phyloP scores from a whole-genome alignment of 2,797 vertebrate species.

The Botia almorhae region DNA sequence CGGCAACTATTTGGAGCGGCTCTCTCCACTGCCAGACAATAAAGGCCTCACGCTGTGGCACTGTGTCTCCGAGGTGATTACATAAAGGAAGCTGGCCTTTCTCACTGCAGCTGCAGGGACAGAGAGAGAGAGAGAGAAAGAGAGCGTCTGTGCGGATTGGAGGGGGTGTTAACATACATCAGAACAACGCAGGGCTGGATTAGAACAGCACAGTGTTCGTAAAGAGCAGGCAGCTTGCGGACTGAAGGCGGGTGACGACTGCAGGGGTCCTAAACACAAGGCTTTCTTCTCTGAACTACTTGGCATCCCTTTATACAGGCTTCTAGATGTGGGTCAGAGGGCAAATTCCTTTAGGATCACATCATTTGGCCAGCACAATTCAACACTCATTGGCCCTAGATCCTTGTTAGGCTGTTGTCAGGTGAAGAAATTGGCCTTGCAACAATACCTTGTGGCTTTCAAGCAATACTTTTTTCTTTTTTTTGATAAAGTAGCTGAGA shows the following conservation, averaged over 20 bases:
- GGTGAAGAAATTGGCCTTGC: not conserved
- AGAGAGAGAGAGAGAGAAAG: conserved; percentile 7
- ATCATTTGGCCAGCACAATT: conserved; percentile 17
- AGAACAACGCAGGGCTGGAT: not conserved
- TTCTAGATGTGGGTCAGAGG: conserved; percentile 50
- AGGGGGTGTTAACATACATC: conserved; percentile 40
- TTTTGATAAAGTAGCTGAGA: not conserved
- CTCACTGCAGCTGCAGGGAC: conserved; percentile 38
- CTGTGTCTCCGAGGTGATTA: conserved; percentile 40
- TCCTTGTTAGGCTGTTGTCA: conserved; percentile 3
- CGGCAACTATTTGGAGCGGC: conserved; percentile 20
- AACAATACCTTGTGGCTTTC: not conserved
- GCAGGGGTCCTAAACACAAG: conserved; percentile 39
- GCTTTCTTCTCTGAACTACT: conserved; percentile 33
- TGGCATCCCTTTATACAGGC: conserved; percentile 41
- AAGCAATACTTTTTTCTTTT: not conserved
- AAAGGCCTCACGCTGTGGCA: conserved; percentile 39
- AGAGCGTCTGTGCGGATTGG: conserved; percentile 11
- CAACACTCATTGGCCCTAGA: not conserved
- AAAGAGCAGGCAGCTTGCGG: conserved; percentile 1
- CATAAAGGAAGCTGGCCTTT: conserved; percentile 49
- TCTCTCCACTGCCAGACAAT: conserved; percentile 38
- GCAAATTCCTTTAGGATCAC: conserved; percentile 48
- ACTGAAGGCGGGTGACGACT: conserved; percentile 6
- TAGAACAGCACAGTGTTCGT: conserved; percentile 22